Evolutionary conservation across 2,888 invertebrate genomes (phyloP), one percentile per base, ranked within the genome.

Genomic region (Spisula solida): DNA sequence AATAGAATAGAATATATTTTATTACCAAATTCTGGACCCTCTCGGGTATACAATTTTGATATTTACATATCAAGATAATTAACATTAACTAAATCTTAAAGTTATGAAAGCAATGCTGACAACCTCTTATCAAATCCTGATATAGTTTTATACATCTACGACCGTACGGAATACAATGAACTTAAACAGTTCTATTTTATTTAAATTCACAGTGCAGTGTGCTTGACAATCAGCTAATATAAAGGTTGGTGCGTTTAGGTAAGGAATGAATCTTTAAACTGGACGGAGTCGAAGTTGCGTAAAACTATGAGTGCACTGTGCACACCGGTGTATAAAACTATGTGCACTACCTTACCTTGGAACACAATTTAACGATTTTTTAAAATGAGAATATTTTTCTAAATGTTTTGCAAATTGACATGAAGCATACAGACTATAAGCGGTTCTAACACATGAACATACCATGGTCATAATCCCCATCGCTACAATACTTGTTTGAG

Each of bases 401-500:
- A 41, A 41, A 41, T 41, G 41, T 8, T 41, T 41, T 41, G 41
- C 41, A 41, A 41, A 41, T 8, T 41, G 4, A 41, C 41, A 41
- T 5, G 41, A 41, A 41, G 41, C 41, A 16, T 31, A 75, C 34
- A 10, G 48, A 83, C 83, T 55, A 41, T 55, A 78, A 85, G 41
- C 55, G n/a, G 20, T 85, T 41, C 56, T 41, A 78, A 80, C 80
- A 80, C 47, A 48, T 80, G 18, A 51, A 85, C 85, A 34, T 91
- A 92, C 92, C 90, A 79, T 91, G 82, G 66, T 88, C 90, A 87
- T 81, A 90, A 70, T 89, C 85, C 79, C 87, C 90, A 85, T 98
- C 98, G 94, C 98, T 98, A 97, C 98, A 98, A 97, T 98, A 98
- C 93, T 98, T 98, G 81, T 90, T 75, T 81, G 81, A 31, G 41